A percentile compares a stretch with the other conserved stretches of the same genome.
Evolutionary conservation across 2,797 vertebrate genomes (phyloP).

Genomic region (Vultur gryphus): DNA sequence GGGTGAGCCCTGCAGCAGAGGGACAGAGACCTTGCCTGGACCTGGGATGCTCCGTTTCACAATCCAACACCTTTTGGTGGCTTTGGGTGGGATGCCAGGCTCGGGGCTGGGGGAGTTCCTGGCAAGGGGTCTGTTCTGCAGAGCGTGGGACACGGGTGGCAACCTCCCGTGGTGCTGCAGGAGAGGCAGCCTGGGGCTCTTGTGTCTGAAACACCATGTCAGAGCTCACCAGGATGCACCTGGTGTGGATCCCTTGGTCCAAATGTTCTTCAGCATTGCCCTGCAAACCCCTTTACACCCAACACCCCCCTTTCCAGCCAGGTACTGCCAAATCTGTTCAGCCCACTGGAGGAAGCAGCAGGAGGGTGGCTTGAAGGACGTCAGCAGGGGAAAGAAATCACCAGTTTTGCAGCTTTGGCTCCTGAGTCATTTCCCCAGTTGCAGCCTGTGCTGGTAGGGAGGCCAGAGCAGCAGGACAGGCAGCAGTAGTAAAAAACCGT

Average conservation of each 20-base stretch:
- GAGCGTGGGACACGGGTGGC: accelerated
- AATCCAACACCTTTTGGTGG: neutral
- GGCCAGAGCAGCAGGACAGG: neutral
- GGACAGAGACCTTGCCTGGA: neutral
- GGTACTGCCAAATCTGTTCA: neutral
- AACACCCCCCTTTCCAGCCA: neutral
- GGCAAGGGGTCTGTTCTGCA: neutral
- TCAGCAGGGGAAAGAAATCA: neutral
- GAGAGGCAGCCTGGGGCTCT: neutral
- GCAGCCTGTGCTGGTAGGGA: neutral
- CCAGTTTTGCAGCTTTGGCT: neutral
- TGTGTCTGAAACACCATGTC: neutral
- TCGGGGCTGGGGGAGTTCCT: neutral
- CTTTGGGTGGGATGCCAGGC: neutral
- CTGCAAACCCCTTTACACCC: neutral
- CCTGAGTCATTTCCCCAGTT: neutral
- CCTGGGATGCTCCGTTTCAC: neutral
- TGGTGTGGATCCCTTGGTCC: neutral
- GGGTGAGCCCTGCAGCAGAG: accelerated
- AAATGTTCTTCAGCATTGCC: neutral
- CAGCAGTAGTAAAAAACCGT: neutral
- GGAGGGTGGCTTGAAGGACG: neutral
- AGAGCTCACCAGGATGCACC: neutral
- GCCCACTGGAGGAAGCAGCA: neutral
- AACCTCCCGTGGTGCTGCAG: neutral